phyloP scores from a whole-genome alignment of 2,888 invertebrate genomes.

The Habroteleia sp. region DNA sequence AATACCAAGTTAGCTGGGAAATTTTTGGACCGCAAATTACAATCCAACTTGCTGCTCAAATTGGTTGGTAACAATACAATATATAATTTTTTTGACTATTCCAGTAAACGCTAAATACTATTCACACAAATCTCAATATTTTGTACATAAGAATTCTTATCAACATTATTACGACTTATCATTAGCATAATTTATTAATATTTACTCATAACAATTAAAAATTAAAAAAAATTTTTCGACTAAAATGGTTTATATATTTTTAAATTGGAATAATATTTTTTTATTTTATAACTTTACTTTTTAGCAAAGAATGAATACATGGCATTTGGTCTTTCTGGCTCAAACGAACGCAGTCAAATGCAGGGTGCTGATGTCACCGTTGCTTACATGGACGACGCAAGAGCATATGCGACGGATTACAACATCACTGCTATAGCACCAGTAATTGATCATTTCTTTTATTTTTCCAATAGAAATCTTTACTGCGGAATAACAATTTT shows the following conservation, averaged over 20 bases:
- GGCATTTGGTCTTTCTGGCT: conserved; percentile 94
- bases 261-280: neutral
- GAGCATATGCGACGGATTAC: conserved; percentile 91
- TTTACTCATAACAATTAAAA: too few species aligned
- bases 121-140: too few species aligned
- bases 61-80: conserved; percentile 78
- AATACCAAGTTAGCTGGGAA: conserved; percentile 93
- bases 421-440: conserved; percentile 92
- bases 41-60: conserved; percentile 90
- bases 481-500: too few species aligned
- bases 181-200: too few species aligned
- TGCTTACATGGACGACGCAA: conserved; percentile 87
- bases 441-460: conserved; percentile 82
- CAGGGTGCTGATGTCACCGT: conserved; percentile 92
- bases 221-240: too few species aligned
- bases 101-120: too few species aligned
- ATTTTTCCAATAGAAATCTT: too few species aligned
- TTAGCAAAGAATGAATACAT: conserved; percentile 89
- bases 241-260: neutral
- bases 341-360: conserved; percentile 87
- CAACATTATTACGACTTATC: too few species aligned
- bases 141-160: too few species aligned
- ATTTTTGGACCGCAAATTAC: conserved; percentile 94
- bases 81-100: too few species aligned
- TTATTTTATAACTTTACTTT: too few species aligned